A percentile compares a stretch with the other conserved stretches of the same genome.
Conservation (phyloP, 2,888 invertebrate genomes). For the Eilema depressum region DNA sequence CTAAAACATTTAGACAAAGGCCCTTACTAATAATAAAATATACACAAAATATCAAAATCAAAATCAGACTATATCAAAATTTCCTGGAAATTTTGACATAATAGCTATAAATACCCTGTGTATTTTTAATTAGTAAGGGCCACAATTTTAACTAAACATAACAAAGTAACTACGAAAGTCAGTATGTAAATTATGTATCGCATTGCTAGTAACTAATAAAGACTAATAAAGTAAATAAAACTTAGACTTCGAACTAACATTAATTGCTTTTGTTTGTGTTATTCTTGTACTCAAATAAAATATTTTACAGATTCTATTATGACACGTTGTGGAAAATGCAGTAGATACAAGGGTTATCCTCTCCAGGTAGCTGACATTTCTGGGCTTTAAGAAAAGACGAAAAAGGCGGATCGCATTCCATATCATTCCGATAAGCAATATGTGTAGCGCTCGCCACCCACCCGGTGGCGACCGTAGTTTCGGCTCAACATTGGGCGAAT, state of each 20-base stretch:
- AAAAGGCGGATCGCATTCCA: slow-evolving; percentile 74
- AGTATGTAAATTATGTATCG: neutral
- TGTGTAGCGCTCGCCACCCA: slow-evolving; percentile 51
- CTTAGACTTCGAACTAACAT: neutral
- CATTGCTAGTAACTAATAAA: neutral
- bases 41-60: too few species aligned
- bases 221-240: too few species aligned
- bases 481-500: slow-evolving; percentile 72
- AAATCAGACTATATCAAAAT: too few species aligned
- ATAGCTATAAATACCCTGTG: too few species aligned
- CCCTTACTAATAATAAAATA: too few species aligned
- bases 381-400: slow-evolving; percentile 65
- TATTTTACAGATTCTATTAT: slow-evolving; percentile 27
- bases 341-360: slow-evolving; percentile 60
- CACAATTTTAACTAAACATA: too few species aligned
- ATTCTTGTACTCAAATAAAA: neutral
- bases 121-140: too few species aligned
- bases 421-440: slow-evolving; percentile 79
- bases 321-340: slow-evolving; percentile 59
- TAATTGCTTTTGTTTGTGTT: neutral
- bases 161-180: neutral
- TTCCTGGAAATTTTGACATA: too few species aligned
- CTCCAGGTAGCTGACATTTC: slow-evolving; percentile 66
- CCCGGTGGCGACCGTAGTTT: slow-evolving; percentile 60
- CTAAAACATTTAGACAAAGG: too few species aligned